phyloP scores from a whole-genome alignment of 2,113 vertebrate genomes.

The Pluvianellus socialis region DNA sequence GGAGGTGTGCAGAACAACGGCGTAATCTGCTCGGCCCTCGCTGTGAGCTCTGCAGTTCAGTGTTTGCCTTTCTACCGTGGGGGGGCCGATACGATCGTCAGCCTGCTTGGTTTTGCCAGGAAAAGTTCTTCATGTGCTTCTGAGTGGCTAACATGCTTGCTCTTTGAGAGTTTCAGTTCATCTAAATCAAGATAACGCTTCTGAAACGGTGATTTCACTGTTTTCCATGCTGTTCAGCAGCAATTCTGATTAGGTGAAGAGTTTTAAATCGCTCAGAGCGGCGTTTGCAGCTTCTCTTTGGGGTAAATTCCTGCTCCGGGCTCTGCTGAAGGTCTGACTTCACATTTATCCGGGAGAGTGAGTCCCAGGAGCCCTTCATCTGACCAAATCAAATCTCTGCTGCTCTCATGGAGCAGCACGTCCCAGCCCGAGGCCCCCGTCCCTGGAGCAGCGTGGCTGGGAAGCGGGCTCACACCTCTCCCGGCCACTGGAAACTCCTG shows the following conservation, averaged over 20 bases:
- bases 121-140: not conserved
- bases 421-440: not conserved
- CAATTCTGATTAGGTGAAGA: not conserved
- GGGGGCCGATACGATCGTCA: fast-evolving
- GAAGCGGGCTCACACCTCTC: not conserved
- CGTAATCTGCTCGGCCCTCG: fast-evolving
- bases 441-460: not conserved
- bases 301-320: not conserved
- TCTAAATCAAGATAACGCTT: not conserved
- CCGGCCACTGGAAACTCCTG: not conserved
- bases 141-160: not conserved
- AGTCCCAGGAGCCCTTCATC: not conserved
- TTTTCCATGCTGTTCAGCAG: not conserved
- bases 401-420: not conserved
- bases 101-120: not conserved
- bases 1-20: fast-evolving
- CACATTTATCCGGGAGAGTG: not conserved
- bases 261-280: not conserved
- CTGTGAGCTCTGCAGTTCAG: fast-evolving
- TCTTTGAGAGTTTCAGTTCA: not conserved
- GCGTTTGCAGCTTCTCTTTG: not conserved
- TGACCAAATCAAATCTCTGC: not conserved
- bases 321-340: not conserved
- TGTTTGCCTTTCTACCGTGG: not conserved
- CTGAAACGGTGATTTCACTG: not conserved